phyloP scores from a whole-genome alignment of 37 sponge, comb jelly and placozoan genomes.

The Hexactinellida sp. region DNA sequence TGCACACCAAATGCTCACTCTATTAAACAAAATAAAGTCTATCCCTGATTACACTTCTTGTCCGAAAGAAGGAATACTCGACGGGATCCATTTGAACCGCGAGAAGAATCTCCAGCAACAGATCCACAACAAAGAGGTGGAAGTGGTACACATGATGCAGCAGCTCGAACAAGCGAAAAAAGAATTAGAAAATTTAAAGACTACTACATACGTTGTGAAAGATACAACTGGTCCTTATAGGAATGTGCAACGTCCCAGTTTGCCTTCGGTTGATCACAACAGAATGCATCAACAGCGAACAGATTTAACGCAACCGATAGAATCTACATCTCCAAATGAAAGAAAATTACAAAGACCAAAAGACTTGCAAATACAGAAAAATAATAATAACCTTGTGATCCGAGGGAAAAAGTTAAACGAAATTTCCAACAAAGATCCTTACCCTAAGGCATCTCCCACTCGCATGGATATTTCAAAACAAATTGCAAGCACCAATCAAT shows the following conservation, averaged over 20 bases:
- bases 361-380: background rate
- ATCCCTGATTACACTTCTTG: background rate
- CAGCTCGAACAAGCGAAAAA: constrained; percentile 6
- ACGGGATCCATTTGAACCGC: background rate
- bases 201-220: background rate
- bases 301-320: background rate
- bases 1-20: constrained; percentile 1
- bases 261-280: background rate
- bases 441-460: background rate
- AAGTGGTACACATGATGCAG: background rate
- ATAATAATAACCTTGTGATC: background rate
- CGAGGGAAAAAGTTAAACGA: background rate
- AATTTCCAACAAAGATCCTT: background rate
- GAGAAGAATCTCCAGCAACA: constrained; percentile 5
- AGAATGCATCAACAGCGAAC: background rate
- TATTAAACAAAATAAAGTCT: background rate
- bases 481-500: background rate
- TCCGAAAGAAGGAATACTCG: background rate
- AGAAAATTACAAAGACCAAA: background rate
- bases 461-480: constrained; percentile 11
- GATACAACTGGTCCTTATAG: background rate
- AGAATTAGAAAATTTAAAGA: background rate
- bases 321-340: background rate
- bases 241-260: background rate
- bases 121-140: background rate